A percentile compares a stretch with the other conserved stretches of the same genome.
Conservation (phyloP, 92 coral and sea anemone species). For the Heteractis magnifica region DNA sequence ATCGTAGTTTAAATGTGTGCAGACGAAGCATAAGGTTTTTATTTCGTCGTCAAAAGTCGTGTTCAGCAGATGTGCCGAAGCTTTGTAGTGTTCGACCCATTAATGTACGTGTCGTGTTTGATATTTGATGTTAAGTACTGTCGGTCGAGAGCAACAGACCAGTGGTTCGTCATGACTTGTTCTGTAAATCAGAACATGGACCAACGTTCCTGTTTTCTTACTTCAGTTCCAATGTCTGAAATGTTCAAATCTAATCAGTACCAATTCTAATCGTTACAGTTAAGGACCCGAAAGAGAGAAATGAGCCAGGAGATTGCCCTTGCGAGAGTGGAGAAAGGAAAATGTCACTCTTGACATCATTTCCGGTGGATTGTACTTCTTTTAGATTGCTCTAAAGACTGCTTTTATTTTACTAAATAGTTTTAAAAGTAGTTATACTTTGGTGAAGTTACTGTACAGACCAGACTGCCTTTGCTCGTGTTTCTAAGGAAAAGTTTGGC, state of each 20-base stretch:
- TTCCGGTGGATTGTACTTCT: background rate
- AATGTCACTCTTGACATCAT: background rate
- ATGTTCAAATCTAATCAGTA: background rate
- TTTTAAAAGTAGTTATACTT: background rate
- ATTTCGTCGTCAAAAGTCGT: conserved; percentile 19
- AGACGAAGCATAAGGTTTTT: conserved; percentile 34
- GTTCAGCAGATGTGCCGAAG: conserved; percentile 16
- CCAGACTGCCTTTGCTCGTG: too few relatives aligned
- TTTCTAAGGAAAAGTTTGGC: background rate
- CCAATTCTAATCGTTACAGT: background rate
- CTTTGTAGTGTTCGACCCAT: conserved; percentile 5
- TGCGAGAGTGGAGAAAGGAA: background rate
- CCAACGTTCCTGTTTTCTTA: background rate
- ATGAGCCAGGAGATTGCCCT: background rate
- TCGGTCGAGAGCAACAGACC: background rate
- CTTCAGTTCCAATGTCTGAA: background rate
- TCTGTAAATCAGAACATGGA: background rate
- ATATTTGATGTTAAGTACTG: background rate
- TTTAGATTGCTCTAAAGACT: background rate
- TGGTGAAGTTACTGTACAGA: background rate
- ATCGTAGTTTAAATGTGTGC: conserved; percentile 23
- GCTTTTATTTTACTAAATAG: background rate
- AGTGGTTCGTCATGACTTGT: background rate
- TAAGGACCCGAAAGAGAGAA: background rate
- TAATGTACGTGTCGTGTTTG: conserved; percentile 6